These are phyloP conservation scores for Parochlus steinenii DNA, from an alignment of 2,888 invertebrate species.

Conservation along the genomic window DNA sequence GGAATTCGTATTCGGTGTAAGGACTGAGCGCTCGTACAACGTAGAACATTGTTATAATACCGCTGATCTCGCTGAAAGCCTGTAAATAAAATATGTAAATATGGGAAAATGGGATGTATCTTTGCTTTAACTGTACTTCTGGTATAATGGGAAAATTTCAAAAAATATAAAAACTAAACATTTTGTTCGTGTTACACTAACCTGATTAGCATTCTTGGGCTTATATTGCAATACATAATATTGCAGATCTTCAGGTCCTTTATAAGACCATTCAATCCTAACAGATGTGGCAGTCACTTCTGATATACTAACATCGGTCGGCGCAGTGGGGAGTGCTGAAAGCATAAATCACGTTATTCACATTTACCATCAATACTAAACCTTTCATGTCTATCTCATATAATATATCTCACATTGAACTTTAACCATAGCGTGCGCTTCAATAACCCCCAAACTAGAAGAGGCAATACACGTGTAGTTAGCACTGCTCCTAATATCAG, in stretches of 20 bases:
- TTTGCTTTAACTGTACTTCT: neutral
- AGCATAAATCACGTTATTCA: too few species aligned
- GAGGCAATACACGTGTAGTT: slow-evolving; percentile 96
- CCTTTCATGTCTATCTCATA: too few species aligned
- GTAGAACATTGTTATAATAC: slow-evolving; percentile 85
- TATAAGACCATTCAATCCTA: slow-evolving; percentile 83
- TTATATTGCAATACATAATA: slow-evolving; percentile 96
- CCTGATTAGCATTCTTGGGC: slow-evolving; percentile 77
- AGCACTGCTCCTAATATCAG: slow-evolving; percentile 76
- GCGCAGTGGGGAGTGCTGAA: slow-evolving; percentile 79
- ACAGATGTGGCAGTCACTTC: slow-evolving; percentile 91
- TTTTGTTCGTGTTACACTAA: slow-evolving; percentile 18
- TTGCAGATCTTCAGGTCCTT: slow-evolving; percentile 73
- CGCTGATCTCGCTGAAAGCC: slow-evolving; percentile 84
- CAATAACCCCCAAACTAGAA: slow-evolving; percentile 84
- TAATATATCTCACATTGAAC: slow-evolving; percentile 95
- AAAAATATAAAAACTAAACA: slow-evolving; percentile 4
- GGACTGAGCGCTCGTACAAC: slow-evolving; percentile 79
- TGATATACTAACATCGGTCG: slow-evolving; percentile 74
- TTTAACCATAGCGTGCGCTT: slow-evolving; percentile 73
- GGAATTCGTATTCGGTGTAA: slow-evolving; percentile 92
- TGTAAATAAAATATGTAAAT: slow-evolving; percentile 21
- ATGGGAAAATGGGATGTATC: neutral
- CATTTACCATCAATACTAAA: too few species aligned
- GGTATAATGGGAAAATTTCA: slow-evolving; percentile 1